Conservation (phyloP, 2,888 invertebrate species). For the Hecatera dysodea region DNA sequence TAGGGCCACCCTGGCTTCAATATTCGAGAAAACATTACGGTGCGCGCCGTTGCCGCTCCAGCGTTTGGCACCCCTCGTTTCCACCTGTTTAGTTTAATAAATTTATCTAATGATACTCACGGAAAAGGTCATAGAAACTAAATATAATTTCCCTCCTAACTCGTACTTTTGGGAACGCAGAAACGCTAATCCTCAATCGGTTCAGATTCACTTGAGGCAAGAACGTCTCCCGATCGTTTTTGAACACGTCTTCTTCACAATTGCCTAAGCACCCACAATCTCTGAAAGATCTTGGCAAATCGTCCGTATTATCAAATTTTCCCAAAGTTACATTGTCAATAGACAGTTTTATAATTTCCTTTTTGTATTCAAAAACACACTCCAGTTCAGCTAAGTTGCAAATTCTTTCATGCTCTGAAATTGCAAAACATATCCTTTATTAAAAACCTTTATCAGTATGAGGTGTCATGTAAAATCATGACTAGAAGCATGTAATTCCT, state of each 20-base stretch:
- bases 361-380: slow-evolving; percentile 79
- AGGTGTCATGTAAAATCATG: too few species aligned
- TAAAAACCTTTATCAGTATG: background rate
- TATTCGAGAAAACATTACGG: too few species aligned
- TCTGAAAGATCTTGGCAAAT: slow-evolving; percentile 75
- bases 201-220: slow-evolving; percentile 69
- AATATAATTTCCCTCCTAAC: slow-evolving; percentile 93
- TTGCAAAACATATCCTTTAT: background rate
- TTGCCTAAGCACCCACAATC: slow-evolving; percentile 83
- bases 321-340: slow-evolving; percentile 71
- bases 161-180: slow-evolving; percentile 93
- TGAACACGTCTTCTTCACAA: slow-evolving; percentile 82
- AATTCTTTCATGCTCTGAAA: slow-evolving; percentile 80
- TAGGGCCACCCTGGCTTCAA: too few species aligned
- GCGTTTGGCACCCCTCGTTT: too few species aligned
- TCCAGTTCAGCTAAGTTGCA: slow-evolving; percentile 81
- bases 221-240: slow-evolving; percentile 78
- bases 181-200: slow-evolving; percentile 88
- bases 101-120: slow-evolving; percentile 82
- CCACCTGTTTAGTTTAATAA: too few species aligned
- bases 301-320: slow-evolving; percentile 64
- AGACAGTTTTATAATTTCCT: slow-evolving; percentile 79
- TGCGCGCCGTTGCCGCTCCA: too few species aligned
- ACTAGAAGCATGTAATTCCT: too few species aligned
- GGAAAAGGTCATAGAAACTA: slow-evolving; percentile 93